Conservation (phyloP, 2,888 invertebrate species). For the Xylocampa areola region DNA sequence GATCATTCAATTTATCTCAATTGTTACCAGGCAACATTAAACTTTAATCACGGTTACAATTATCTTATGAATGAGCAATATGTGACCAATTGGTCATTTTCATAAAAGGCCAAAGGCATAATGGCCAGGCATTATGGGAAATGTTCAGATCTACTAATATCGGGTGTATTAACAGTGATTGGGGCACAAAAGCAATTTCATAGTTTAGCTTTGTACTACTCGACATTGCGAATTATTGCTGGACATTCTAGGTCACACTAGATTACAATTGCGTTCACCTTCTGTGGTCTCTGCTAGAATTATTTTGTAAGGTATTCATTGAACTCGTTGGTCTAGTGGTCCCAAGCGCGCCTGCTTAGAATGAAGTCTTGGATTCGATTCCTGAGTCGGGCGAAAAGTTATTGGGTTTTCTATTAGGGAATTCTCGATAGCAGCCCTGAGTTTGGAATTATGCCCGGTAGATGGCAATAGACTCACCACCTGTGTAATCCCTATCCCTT, state of each 20-base stretch:
- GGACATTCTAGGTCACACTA: constrained; percentile 41
- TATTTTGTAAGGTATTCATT: constrained; percentile 7
- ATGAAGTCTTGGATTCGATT: too few relatives aligned
- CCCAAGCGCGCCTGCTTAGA: too few relatives aligned
- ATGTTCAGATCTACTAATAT: constrained; percentile 54
- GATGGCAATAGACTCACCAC: too few relatives aligned
- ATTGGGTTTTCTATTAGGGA: too few relatives aligned
- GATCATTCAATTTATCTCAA: not conserved
- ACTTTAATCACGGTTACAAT: constrained; percentile 26
- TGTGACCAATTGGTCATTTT: constrained; percentile 43
- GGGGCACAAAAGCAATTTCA: constrained; percentile 52
- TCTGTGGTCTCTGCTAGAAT: constrained; percentile 1
- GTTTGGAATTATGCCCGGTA: too few relatives aligned
- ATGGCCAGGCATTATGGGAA: constrained; percentile 55
- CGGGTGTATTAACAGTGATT: constrained; percentile 50
- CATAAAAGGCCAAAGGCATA: constrained; percentile 40
- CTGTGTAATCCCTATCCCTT: too few relatives aligned
- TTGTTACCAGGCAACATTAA: constrained; percentile 15
- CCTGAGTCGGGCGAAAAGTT: too few relatives aligned
- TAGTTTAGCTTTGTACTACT: constrained; percentile 10
- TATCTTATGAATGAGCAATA: constrained; percentile 39
- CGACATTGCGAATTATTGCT: constrained; percentile 25
- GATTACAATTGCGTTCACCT: constrained; percentile 28
- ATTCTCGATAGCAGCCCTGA: too few relatives aligned
- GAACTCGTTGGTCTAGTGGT: too few relatives aligned